Conservation (phyloP, 1,140 invertebrate genomes). For the Potamilus streckersoni region DNA sequence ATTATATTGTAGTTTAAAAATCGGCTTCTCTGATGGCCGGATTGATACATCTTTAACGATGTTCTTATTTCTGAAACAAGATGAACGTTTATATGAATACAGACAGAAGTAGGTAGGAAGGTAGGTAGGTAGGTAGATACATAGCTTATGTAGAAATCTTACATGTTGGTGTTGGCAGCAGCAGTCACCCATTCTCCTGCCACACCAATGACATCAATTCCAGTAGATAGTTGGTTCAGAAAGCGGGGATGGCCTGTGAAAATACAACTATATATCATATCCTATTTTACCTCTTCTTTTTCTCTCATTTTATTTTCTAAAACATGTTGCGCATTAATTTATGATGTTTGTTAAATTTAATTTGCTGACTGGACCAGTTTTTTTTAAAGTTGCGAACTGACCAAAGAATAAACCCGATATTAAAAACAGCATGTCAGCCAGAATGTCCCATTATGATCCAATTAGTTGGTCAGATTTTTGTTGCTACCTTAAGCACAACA, state of each 20-base stretch:
- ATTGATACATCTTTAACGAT: too few species aligned
- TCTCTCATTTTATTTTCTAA: neutral
- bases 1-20: too few species aligned
- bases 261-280: constrained; percentile 14
- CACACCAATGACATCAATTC: constrained; percentile 93
- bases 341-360: neutral
- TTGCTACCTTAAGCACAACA: too few species aligned
- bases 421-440: too few species aligned
- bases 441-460: too few species aligned
- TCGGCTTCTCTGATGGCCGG: too few species aligned
- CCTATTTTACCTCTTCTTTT: neutral
- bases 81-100: too few species aligned
- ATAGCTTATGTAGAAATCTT: constrained; percentile 63
- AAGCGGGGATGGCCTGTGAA: constrained; percentile 91
- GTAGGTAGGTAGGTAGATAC: neutral
- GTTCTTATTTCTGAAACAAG: too few species aligned
- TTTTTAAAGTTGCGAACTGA: too few species aligned
- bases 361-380: too few species aligned
- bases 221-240: constrained; percentile 97
- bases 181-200: constrained; percentile 98
- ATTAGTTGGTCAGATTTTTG: too few species aligned
- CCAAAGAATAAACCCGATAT: too few species aligned
- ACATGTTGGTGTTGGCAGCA: constrained; percentile 99
- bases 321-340: neutral
- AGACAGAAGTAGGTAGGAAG: neutral